phyloP scores from a whole-genome alignment of 2,113 vertebrate genomes.

The Cercocebus atys region DNA sequence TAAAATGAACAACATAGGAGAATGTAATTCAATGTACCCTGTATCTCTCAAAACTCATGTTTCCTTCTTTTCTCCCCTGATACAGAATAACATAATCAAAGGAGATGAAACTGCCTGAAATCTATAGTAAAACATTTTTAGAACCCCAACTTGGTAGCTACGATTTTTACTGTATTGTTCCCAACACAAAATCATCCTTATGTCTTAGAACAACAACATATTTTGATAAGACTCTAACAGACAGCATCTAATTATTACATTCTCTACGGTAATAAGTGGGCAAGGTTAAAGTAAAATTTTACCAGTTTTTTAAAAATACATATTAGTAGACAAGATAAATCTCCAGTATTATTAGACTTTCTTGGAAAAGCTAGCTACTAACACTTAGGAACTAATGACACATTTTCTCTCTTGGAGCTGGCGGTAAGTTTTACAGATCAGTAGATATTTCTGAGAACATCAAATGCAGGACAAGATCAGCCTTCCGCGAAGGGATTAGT shows the following conservation, averaged over 20 bases:
- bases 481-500: not conserved
- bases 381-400: not conserved
- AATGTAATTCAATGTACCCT: not conserved
- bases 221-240: not conserved
- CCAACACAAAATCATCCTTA: not conserved
- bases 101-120: not conserved
- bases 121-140: not conserved
- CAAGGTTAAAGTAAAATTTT: not conserved
- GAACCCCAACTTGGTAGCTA: not conserved
- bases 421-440: conserved; percentile 9
- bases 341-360: not conserved
- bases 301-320: not conserved
- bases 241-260: not conserved
- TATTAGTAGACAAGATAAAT: not conserved
- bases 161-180: not conserved
- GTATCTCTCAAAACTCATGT: not conserved
- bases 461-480: conserved; percentile 35
- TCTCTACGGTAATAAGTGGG: not conserved
- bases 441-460: conserved; percentile 29
- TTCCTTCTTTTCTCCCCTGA: not conserved
- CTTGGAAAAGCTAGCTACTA: not conserved
- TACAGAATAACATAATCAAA: not conserved
- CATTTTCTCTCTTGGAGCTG: not conserved
- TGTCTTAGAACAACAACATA: not conserved
- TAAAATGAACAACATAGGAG: not conserved